Base-by-base conservation (phyloP, 2,113 vertebrate genomes). In the Callorhinus ursinus region DNA sequence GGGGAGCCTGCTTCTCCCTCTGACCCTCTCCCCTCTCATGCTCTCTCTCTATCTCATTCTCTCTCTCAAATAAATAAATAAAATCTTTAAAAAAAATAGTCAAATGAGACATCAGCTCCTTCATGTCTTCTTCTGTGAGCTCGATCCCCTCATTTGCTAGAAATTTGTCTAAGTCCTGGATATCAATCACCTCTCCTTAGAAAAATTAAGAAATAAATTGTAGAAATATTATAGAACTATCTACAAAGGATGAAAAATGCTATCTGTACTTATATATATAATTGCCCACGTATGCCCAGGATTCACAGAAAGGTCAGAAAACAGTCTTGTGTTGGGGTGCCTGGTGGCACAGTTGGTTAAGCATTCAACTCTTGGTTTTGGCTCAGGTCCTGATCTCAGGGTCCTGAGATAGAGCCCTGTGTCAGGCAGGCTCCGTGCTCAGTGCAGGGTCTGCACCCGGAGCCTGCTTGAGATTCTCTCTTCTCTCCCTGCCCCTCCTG, bases 121-220 rank as follows among this genome's bases (percentile, higher is more conserved):
- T 82, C 53, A 89, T n/a, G 55, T 93, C 76, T 36, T 85, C 83
- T 46, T 97, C 26, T 7, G 59, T 86, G 77, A 93, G 65, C 49
- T 92, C 13, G 42, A 86, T 57, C 10, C 76, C 93, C 19, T 24
- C 14, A 18, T 72, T 93, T 16, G 46, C n/a, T 57, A 92, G 87
- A 88, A 67, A 93, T 46, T 79, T 90, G 26, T 0, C 14, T 1
- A 97, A 59, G 71, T 97, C 61, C 57, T 96, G 80, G 57, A 22
- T 42, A 49, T 93, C 63, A 76, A 93, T 55, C 28, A 67, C 76
- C 21, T 96, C 81, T 93, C 65, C 93, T 97, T 79, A 84, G 49
- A 85, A 97, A 95, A 82, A 22, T 49, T 42, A 51, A 96, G 82
- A 93, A 94, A 81, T 51, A 61, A 90, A 19, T 74, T 79, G 12